Percentiles rank a stretch among this genome's conserved stretches.
Conservation (phyloP, 53 echinoderm and acorn worm genomes). For the Glandiceps talaboti region DNA sequence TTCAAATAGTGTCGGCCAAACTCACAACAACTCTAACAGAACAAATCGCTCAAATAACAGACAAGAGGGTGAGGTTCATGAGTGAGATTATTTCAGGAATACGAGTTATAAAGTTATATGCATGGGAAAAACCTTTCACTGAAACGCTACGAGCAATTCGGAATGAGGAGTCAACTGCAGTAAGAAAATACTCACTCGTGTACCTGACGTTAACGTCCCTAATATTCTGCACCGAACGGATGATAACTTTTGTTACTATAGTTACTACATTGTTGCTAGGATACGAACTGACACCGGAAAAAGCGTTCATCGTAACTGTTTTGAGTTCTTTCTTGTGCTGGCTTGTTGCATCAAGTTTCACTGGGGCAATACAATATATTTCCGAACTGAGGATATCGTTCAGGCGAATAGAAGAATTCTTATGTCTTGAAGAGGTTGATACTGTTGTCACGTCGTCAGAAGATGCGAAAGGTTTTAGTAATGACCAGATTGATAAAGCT, state of each 20-base stretch:
- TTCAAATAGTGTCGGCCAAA: background rate
- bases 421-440: background rate
- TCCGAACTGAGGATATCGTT: background rate
- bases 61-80: background rate
- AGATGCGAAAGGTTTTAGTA: background rate
- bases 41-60: background rate
- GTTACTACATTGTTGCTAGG: background rate
- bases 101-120: background rate
- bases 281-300: background rate
- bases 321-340: background rate
- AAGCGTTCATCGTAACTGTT: background rate
- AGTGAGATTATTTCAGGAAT: background rate
- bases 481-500: background rate
- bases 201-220: background rate
- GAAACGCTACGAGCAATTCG: background rate
- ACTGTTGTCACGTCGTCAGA: background rate
- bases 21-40: background rate
- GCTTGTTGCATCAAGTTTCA: background rate
- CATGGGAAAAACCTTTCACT: background rate
- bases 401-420: background rate
- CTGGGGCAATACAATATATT: background rate
- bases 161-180: background rate
- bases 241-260: background rate
- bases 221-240: background rate
- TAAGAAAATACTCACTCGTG: background rate